Evolutionary conservation across 2,797 vertebrate species (phyloP).

Genomic region (Gallirallus australis): DNA sequence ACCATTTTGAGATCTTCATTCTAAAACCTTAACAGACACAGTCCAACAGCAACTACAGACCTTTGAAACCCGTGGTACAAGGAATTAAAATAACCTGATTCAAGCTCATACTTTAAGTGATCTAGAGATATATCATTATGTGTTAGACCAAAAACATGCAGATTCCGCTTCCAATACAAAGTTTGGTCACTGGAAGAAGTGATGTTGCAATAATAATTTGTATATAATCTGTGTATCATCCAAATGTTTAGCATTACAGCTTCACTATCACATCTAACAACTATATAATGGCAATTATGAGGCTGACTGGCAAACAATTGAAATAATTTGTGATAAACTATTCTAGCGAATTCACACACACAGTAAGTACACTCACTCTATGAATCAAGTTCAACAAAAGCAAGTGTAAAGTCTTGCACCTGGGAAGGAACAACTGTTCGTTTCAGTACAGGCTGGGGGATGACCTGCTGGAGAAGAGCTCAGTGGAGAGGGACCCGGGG

Average conservation of each 20-base stretch:
- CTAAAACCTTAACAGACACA: background rate
- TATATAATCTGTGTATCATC: fast-evolving
- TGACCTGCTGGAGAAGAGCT: no score
- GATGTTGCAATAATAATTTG: no score
- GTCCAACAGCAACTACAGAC: background rate
- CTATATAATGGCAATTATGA: background rate
- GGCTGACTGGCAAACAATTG: background rate
- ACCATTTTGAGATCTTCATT: background rate
- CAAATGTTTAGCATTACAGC: background rate
- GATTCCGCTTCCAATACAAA: background rate
- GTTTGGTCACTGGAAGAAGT: background rate
- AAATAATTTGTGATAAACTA: background rate
- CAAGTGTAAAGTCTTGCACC: no score
- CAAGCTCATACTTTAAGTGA: background rate
- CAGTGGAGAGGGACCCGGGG: no score
- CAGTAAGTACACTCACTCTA: fast-evolving
- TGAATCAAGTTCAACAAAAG: background rate
- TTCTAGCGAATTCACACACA: background rate
- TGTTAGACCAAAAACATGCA: fast-evolving
- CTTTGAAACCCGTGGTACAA: background rate
- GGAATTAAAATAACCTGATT: background rate
- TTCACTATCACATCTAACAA: background rate
- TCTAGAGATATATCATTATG: background rate
- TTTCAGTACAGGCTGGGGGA: no score
- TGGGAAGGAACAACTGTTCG: no score